These are phyloP conservation scores for Epicampocera succincta DNA, from an alignment of 2,888 invertebrate genomes.

Conservation along the genomic window DNA sequence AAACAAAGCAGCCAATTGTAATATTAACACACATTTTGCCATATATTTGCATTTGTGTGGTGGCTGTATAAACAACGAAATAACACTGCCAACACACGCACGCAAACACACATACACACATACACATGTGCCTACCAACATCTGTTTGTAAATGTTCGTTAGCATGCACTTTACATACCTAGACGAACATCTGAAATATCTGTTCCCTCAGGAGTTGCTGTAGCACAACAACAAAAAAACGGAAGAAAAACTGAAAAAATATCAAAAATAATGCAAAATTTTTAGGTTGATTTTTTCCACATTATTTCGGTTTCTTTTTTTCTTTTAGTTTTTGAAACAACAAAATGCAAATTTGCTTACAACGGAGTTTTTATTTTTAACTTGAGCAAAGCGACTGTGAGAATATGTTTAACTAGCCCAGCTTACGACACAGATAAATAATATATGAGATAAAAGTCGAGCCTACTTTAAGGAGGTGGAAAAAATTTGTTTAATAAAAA, in stretches of 20 bases:
- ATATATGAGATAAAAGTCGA: constrained; percentile 11
- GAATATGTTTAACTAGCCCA: neutral
- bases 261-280: constrained; percentile 38
- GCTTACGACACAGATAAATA: neutral
- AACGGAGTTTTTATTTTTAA: constrained; percentile 1
- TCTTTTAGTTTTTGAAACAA: neutral
- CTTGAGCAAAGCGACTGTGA: neutral
- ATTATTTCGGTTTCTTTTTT: neutral
- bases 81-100: neutral
- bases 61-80: constrained; percentile 21
- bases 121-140: neutral
- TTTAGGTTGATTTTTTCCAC: neutral
- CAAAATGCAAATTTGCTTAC: constrained; percentile 6
- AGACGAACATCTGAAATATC: constrained; percentile 52
- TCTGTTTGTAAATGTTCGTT: neutral
- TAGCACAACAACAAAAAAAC: constrained; percentile 47
- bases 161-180: neutral
- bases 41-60: constrained; percentile 51
- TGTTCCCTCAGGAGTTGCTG: constrained; percentile 52
- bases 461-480: neutral
- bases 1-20: constrained; percentile 66
- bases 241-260: constrained; percentile 12
- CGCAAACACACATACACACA: constrained; percentile 6
- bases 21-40: constrained; percentile 66
- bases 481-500: too few relatives aligned